Evolutionary conservation across 2,888 invertebrate species (phyloP).

Genomic region (Sylvicola cinctus): DNA sequence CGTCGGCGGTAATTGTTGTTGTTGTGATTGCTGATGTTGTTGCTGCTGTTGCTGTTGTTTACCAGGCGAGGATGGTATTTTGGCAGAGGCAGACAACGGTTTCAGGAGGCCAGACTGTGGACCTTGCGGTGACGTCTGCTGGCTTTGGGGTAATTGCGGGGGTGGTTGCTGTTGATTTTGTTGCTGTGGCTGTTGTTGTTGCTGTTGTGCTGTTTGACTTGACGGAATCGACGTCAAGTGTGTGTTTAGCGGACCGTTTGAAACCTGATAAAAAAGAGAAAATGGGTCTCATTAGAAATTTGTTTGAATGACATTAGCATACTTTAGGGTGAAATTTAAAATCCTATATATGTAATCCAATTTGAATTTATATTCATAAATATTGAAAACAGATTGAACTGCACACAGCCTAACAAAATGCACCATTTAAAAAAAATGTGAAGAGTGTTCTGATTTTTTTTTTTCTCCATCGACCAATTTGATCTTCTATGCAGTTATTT

Average conservation of each 20-base stretch:
- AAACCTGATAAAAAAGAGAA: constrained; percentile 14
- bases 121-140: too few relatives aligned
- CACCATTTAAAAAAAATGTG: too few relatives aligned
- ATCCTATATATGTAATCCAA: too few relatives aligned
- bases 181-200: constrained; percentile 15
- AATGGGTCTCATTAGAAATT: neutral
- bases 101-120: constrained; percentile 17
- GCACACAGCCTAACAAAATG: too few relatives aligned
- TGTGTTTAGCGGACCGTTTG: constrained; percentile 18
- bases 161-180: constrained; percentile 19
- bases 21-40: too few relatives aligned
- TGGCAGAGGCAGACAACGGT: constrained; percentile 19
- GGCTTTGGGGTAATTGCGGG: too few relatives aligned
- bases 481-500: too few relatives aligned
- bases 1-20: constrained; percentile 6
- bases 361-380: too few relatives aligned
- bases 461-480: too few relatives aligned
- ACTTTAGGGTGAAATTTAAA: too few relatives aligned
- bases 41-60: constrained; percentile 1
- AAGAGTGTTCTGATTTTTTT: too few relatives aligned
- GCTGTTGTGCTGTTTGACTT: constrained; percentile 21
- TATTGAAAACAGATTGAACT: too few relatives aligned
- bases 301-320: neutral
- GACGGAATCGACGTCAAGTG: constrained; percentile 15
- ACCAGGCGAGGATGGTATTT: constrained; percentile 9